A percentile compares a stretch with the other conserved stretches of the same genome.
Conservation (phyloP, 2,797 vertebrate genomes). For the Fundulus diaphanus region DNA sequence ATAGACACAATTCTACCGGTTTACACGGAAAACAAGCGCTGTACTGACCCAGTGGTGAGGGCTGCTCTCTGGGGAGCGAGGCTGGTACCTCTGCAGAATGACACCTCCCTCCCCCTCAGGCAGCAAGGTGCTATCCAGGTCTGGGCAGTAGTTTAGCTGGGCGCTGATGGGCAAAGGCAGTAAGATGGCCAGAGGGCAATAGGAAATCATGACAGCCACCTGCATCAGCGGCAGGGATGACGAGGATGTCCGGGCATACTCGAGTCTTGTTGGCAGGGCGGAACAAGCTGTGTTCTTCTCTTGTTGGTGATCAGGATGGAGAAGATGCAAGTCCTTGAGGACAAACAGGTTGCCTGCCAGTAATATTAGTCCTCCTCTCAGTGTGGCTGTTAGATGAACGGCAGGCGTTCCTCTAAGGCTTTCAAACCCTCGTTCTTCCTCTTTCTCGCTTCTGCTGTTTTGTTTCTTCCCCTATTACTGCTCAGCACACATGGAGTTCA, state of each 20-base stretch:
- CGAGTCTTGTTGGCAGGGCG: constrained; percentile 50
- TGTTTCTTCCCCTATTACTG: constrained; percentile 8
- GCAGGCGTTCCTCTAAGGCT: constrained; percentile 27
- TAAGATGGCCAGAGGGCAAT: constrained; percentile 77
- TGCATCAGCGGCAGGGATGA: constrained; percentile 60
- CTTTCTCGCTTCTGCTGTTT: constrained; percentile 25
- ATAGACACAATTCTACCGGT: constrained; percentile 19
- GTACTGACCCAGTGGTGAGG: constrained; percentile 81
- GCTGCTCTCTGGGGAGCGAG: constrained; percentile 79
- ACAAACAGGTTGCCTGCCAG: neutral
- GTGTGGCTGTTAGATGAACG: constrained; percentile 13
- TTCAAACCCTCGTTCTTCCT: constrained; percentile 39
- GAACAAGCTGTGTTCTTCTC: constrained; percentile 18
- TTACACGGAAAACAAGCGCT: constrained; percentile 9
- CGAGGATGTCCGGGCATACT: constrained; percentile 63
- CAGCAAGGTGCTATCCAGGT: constrained; percentile 75
- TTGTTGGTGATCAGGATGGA: neutral
- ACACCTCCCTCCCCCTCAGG: constrained; percentile 79
- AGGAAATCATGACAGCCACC: constrained; percentile 77
- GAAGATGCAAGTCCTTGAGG: neutral
- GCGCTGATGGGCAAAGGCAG: constrained; percentile 73
- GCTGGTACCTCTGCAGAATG: constrained; percentile 84
- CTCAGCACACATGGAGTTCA: constrained; percentile 41
- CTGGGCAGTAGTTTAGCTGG: constrained; percentile 61
- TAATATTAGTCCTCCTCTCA: constrained; percentile 27